phyloP scores from a whole-genome alignment of 1,140 invertebrate genomes.

The Saccostrea cuccullata region DNA sequence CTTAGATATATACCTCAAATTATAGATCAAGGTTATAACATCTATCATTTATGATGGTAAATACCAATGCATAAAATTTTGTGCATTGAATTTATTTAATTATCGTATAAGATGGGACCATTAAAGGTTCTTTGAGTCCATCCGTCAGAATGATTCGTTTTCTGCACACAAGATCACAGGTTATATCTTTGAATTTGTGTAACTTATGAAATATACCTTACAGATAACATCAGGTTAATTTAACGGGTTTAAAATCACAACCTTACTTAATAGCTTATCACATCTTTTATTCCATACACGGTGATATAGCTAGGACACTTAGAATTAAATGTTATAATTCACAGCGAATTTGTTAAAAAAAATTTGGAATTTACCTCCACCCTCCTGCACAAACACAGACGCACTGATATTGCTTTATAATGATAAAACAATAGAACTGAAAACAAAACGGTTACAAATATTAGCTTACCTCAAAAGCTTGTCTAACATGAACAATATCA shows the following conservation, averaged over 20 bases:
- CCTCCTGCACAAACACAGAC: no score
- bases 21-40: not conserved
- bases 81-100: constrained; percentile 14
- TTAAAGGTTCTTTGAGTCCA: not conserved
- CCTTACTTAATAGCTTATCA: no score
- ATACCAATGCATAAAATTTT: not conserved
- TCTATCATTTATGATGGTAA: not conserved
- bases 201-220: not conserved
- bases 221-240: not conserved
- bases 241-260: not conserved
- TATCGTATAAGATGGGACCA: not conserved
- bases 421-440: no score
- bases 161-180: not conserved
- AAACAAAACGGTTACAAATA: no score
- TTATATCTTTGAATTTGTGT: not conserved
- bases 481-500: no score
- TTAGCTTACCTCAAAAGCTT: no score
- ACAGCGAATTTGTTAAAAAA: no score
- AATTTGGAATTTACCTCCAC: no score
- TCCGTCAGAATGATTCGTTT: not conserved
- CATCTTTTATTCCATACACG: no score
- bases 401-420: no score
- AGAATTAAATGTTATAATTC: no score
- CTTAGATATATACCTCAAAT: not conserved
- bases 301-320: no score